Conservation (phyloP, 2,797 vertebrate species). For the Amazonetta brasiliensis region DNA sequence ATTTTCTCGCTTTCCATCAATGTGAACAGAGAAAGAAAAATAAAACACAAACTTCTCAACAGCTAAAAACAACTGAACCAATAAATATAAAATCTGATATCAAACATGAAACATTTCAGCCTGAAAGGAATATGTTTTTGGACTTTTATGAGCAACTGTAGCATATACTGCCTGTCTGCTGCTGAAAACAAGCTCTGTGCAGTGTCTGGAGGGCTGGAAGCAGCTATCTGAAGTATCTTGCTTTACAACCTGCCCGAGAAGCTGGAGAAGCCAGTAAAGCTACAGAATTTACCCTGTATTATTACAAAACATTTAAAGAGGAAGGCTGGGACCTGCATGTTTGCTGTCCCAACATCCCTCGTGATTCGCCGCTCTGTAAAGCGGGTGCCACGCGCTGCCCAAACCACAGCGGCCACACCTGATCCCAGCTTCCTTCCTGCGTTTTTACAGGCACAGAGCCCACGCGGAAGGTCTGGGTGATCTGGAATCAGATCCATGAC, state of each 20-base stretch:
- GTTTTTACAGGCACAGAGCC: neutral
- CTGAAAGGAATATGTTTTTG: constrained; percentile 35
- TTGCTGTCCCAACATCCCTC: neutral
- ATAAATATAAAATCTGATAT: neutral
- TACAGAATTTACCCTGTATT: neutral
- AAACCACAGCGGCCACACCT: neutral
- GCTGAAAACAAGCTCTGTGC: neutral
- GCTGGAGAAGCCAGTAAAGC: neutral
- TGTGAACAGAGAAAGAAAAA: neutral
- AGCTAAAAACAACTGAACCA: constrained; percentile 20
- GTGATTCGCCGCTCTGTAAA: neutral
- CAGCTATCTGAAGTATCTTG: constrained; percentile 14
- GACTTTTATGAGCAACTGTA: constrained; percentile 31
- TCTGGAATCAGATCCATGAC: neutral
- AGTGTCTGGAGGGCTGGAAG: neutral
- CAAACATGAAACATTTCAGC: neutral
- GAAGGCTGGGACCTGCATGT: neutral
- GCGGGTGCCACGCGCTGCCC: accelerated
- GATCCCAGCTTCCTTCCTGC: neutral
- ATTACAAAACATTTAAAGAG: neutral
- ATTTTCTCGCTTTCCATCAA: constrained; percentile 15
- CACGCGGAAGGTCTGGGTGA: neutral
- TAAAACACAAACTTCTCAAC: neutral
- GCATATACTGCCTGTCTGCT: neutral
- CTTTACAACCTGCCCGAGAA: constrained; percentile 8